Base-by-base conservation (phyloP, 2,888 invertebrate species). In the Byasa hedistus region DNA sequence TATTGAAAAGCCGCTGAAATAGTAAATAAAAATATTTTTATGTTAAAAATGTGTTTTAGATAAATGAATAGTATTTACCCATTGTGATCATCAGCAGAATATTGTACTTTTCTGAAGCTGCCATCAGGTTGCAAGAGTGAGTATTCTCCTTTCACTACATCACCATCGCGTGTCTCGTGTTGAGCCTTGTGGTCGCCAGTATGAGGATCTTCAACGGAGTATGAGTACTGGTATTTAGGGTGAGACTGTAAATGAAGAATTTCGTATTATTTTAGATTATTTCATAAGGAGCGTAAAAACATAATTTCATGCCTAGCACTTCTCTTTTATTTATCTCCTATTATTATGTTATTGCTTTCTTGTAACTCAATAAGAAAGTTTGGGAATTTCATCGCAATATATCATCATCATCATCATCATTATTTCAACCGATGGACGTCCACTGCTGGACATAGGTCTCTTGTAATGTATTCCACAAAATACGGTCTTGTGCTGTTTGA, bases 81-180 rank as follows among this genome's bases (percentile, higher is more conserved):
- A 68, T 91, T 77, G 78, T 92, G 92, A 78, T 93, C 92, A 71
- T 93, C 93, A 72, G 93, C 93, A 72, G 91, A 86, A 85, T 94
- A 94, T 71, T 93, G 89, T 32, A 94, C 94, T 73, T 93, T 93
- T 77, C 94, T 91, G 82, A 93, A 87, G 69, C 93, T 92, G 71
- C 94, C 94, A 75, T 93, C 93, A 24, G 94, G 93, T 78, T 94
- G 93, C 71, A 93, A 89, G 64, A 94, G 86, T 39, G 93, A 93
- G 84, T 94, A 94, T 74, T 94, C 93, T 68, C 94, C 94, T 79
- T 93, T 93, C 63, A 94, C 94, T 57, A 93, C 93, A 72, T 94
- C 93, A 27, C 94, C 95, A 78, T 93, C 92, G 57, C 92, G 91
- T 74, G 85, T 85, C 79, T 94, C 94, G 65, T 92, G 88, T 80